A percentile compares a stretch with the other conserved stretches of the same genome.
Evolutionary conservation across 2,888 invertebrate genomes (phyloP).

Genomic region (Hesperia comma): DNA sequence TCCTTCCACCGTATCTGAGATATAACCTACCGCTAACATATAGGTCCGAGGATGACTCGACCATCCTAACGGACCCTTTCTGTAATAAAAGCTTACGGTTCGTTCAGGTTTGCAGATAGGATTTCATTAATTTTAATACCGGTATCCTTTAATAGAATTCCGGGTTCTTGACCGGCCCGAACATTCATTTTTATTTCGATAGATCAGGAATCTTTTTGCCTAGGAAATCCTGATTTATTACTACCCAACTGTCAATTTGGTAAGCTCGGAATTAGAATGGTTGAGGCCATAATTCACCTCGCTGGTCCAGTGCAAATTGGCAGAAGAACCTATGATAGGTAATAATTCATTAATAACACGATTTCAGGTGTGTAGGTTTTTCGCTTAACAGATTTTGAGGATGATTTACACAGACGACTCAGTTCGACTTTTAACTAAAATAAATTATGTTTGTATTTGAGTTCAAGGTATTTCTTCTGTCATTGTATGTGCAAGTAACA

Average conservation of each 20-base stretch:
- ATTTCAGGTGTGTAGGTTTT: too few species aligned
- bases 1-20: slow-evolving; percentile 1
- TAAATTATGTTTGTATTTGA: too few species aligned
- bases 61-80: slow-evolving; percentile 15
- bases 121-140: slow-evolving; percentile 21
- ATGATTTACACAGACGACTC: too few species aligned
- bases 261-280: not conserved
- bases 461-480: too few species aligned
- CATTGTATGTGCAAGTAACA: too few species aligned
- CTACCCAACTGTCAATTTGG: not conserved
- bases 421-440: too few species aligned
- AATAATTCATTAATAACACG: too few species aligned
- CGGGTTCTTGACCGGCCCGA: slow-evolving; percentile 10
- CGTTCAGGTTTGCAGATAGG: slow-evolving; percentile 12
- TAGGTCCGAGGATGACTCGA: slow-evolving; percentile 12
- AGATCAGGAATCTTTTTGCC: not conserved
- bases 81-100: slow-evolving; percentile 19
- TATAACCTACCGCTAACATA: not conserved
- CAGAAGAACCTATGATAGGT: not conserved
- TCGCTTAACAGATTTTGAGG: too few species aligned
- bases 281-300: not conserved
- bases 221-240: not conserved
- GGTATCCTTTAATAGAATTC: not conserved
- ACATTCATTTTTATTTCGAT: slow-evolving; percentile 1
- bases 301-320: not conserved